These are phyloP conservation scores for Ornithoptera priamus DNA, from an alignment of 2,888 invertebrate species.

Conservation along the genomic window DNA sequence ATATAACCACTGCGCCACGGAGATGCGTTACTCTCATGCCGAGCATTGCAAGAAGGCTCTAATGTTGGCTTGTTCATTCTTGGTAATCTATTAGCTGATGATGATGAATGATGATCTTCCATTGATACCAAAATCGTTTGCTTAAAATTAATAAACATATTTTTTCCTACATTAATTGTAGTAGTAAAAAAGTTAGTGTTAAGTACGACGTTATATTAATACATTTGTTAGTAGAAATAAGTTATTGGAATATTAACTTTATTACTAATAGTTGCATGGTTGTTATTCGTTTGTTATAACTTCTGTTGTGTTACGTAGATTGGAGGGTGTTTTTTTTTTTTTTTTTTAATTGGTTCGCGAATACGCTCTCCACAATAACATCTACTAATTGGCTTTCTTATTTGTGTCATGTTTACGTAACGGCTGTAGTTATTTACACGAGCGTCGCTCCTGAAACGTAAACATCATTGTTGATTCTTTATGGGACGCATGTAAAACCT, in stretches of 20 bases:
- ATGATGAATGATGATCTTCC: no score
- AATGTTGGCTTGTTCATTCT: no score
- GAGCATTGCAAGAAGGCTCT: no score
- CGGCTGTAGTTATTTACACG: neutral
- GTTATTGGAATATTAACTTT: slow-evolving; percentile 7
- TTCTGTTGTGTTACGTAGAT: neutral
- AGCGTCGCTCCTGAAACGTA: no score
- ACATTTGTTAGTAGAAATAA: neutral
- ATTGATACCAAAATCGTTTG: neutral
- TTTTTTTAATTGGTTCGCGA: slow-evolving; percentile 9
- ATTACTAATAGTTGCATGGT: neutral
- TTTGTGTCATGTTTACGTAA: slow-evolving; percentile 7
- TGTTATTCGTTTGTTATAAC: neutral
- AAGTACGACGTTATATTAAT: neutral
- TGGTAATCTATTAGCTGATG: no score
- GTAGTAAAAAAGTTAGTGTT: neutral
- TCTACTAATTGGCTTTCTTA: slow-evolving; percentile 4
- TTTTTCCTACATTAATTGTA: neutral
- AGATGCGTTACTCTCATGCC: no score
- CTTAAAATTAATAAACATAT: neutral
- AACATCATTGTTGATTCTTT: no score
- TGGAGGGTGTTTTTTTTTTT: neutral
- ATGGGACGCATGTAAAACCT: neutral
- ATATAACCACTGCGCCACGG: no score
- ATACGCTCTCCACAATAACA: neutral